phyloP scores from a whole-genome alignment of 2,113 vertebrate genomes.

The Oryzias javanicus region DNA sequence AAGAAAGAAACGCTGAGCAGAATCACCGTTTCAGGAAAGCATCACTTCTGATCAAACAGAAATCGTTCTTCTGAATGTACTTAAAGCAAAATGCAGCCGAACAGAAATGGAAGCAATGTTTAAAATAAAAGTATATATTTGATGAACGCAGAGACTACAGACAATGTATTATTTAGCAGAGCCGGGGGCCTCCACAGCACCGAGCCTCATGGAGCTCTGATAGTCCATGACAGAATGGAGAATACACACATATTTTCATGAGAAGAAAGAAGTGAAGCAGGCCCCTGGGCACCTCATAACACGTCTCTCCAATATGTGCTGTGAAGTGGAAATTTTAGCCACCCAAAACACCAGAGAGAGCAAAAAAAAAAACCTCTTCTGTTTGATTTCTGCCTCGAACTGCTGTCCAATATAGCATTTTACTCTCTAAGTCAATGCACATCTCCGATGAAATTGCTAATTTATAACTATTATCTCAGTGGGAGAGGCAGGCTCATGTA shows the following conservation, averaged over 20 bases:
- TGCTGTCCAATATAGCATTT: slow-evolving; percentile 30
- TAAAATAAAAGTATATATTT: slow-evolving; percentile 32
- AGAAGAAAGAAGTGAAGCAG: slow-evolving; percentile 41
- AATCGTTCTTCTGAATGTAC: too few species aligned
- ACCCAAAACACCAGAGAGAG: slow-evolving; percentile 17
- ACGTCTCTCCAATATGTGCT: slow-evolving; percentile 38
- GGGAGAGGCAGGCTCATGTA: slow-evolving; percentile 22
- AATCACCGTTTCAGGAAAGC: too few species aligned
- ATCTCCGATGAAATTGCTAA: slow-evolving; percentile 22
- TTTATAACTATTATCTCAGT: slow-evolving; percentile 38
- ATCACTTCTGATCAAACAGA: too few species aligned
- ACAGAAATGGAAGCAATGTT: slow-evolving; percentile 1
- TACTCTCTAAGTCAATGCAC: slow-evolving; percentile 33
- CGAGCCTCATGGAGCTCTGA: slow-evolving; percentile 32
- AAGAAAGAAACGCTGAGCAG: too few species aligned
- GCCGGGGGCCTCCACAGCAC: slow-evolving; percentile 37
- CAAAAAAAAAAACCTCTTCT: slow-evolving; percentile 10
- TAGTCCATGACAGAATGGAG: slow-evolving; percentile 34
- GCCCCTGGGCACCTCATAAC: slow-evolving; percentile 50
- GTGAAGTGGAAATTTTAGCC: slow-evolving; percentile 40
- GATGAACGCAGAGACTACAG: slow-evolving; percentile 53
- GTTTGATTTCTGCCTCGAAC: slow-evolving; percentile 30
- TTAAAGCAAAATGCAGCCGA: too few species aligned
- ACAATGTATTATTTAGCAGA: slow-evolving; percentile 62
- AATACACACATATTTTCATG: slow-evolving; percentile 40